phyloP scores from a whole-genome alignment of 2,888 invertebrate genomes.

The Caenorhabditis japonica region DNA sequence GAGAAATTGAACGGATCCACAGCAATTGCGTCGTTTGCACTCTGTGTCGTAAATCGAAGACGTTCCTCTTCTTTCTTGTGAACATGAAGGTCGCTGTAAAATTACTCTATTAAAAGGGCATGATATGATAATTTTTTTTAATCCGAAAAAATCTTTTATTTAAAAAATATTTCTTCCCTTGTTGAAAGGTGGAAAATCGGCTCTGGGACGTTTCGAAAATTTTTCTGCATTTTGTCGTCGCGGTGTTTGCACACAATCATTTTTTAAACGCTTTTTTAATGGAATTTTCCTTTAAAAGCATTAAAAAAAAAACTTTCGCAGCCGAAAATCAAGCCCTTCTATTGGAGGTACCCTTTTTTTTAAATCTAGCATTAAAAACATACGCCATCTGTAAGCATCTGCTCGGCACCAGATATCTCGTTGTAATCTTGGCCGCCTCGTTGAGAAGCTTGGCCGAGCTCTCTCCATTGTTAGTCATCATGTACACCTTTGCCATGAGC shows the following conservation, averaged over 20 bases:
- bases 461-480: conserved; percentile 47
- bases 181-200: not conserved
- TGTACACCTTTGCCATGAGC: conserved; percentile 43
- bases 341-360: too few species aligned
- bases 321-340: not conserved
- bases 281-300: too few species aligned
- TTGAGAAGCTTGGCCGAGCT: conserved; percentile 26
- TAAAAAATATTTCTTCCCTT: not conserved
- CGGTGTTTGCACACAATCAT: too few species aligned
- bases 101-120: too few species aligned
- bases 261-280: too few species aligned
- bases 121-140: too few species aligned
- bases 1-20: conserved; percentile 48
- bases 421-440: conserved; percentile 30
- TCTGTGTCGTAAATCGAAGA: conserved; percentile 20
- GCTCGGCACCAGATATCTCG: conserved; percentile 41
- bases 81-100: conserved; percentile 38
- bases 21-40: conserved; percentile 19
- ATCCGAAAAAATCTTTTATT: too few species aligned
- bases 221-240: too few species aligned
- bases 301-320: not conserved
- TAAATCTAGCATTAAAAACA: conserved; percentile 2
- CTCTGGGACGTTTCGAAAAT: too few species aligned
- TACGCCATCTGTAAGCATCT: conserved; percentile 42
- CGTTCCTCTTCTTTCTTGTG: conserved; percentile 35